Evolutionary conservation across 2,797 vertebrate genomes (phyloP).

Genomic region (Odontamblyopus rebecca): DNA sequence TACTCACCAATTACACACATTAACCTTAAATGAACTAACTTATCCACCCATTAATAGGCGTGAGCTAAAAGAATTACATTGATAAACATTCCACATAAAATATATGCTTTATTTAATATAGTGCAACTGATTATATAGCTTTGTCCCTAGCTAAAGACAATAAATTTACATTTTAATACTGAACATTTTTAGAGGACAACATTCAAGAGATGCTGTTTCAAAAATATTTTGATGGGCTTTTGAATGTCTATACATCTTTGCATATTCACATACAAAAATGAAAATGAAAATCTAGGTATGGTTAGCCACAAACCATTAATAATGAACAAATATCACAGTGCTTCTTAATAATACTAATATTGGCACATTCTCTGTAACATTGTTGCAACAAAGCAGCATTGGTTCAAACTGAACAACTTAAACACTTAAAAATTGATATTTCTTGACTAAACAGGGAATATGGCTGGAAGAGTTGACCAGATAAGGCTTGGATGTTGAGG

Average conservation of each 20-base stretch:
- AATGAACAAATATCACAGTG: slow-evolving; percentile 47
- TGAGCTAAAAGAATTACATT: neutral
- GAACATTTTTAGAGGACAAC: slow-evolving; percentile 29
- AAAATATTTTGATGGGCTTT: slow-evolving; percentile 29
- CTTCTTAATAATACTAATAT: slow-evolving; percentile 42
- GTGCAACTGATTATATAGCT: slow-evolving; percentile 33
- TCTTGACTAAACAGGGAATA: slow-evolving; percentile 24
- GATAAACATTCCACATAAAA: slow-evolving; percentile 49
- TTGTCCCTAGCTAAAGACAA: slow-evolving; percentile 13
- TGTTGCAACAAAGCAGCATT: slow-evolving; percentile 28
- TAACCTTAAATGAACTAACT: neutral
- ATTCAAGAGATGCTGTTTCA: slow-evolving; percentile 36
- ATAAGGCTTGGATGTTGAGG: slow-evolving; percentile 52
- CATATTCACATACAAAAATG: slow-evolving; percentile 1
- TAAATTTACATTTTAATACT: slow-evolving; percentile 22
- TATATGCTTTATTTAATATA: slow-evolving; percentile 62
- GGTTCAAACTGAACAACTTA: slow-evolving; percentile 32
- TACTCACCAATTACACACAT: neutral
- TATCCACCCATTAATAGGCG: neutral
- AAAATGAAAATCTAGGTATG: neutral
- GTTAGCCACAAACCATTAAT: slow-evolving; percentile 19
- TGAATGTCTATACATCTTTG: slow-evolving; percentile 32
- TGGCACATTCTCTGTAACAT: slow-evolving; percentile 8
- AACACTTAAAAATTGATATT: neutral
- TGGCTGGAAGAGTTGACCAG: slow-evolving; percentile 41